Conservation (phyloP, 2,888 invertebrate genomes). For the Microplitis deprimator region DNA sequence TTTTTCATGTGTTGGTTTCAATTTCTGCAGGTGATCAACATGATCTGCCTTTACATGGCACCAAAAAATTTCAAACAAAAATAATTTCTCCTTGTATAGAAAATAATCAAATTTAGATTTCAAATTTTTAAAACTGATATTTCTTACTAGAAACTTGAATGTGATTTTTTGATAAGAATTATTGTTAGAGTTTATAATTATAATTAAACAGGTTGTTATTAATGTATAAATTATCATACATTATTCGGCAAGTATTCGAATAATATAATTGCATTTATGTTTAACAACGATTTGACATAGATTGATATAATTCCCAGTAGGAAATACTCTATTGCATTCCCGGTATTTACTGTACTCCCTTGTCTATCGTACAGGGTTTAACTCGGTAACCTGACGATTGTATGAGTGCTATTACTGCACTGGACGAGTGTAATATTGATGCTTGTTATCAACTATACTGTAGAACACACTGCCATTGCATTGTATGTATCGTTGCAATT, state of each 20-base stretch:
- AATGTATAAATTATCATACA: neutral
- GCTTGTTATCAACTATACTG: neutral
- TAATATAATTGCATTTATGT: neutral
- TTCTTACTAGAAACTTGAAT: too few species aligned
- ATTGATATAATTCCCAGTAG: conserved; percentile 7
- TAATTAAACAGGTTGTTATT: neutral
- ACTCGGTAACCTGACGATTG: neutral
- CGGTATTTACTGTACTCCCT: conserved; percentile 5
- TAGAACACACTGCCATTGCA: neutral
- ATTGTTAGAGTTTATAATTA: neutral
- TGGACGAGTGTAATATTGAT: conserved; percentile 17
- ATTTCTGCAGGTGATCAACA: too few species aligned
- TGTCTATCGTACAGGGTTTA: neutral
- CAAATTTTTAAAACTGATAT: too few species aligned
- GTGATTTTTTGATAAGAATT: neutral
- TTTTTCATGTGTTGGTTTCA: too few species aligned
- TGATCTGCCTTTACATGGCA: too few species aligned
- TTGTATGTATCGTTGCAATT: neutral
- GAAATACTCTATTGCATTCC: conserved; percentile 13
- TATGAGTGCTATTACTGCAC: neutral
- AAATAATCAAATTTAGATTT: too few species aligned
- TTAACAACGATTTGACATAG: conserved; percentile 1
- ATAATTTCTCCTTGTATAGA: too few species aligned
- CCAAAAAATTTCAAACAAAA: too few species aligned
- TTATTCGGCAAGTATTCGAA: neutral